Percentiles rank a stretch among this genome's conserved stretches.
Evolutionary conservation across 92 coral and sea anemone genomes (phyloP).

Genomic region (Phymanthus crucifer): DNA sequence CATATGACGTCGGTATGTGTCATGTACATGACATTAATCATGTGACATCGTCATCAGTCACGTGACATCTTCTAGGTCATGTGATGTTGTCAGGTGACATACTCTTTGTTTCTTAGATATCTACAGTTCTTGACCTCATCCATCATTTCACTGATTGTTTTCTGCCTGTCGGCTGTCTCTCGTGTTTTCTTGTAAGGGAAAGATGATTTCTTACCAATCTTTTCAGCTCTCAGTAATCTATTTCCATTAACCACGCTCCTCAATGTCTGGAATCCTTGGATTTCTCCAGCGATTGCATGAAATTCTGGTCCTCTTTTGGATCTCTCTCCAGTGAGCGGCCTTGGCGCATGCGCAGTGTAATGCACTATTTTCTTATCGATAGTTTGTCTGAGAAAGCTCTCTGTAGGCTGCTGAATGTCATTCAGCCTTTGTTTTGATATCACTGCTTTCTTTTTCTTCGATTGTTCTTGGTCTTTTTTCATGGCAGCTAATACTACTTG

Average conservation of each 20-base stretch:
- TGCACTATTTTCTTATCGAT: conserved; percentile 13
- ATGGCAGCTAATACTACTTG: conserved; percentile 38
- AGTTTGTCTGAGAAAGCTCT: conserved; percentile 38
- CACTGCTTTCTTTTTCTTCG: not conserved
- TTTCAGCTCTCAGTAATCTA: conserved; percentile 20
- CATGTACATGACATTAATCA: too few species aligned
- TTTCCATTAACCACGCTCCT: conserved; percentile 21
- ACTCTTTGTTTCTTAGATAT: conserved; percentile 25
- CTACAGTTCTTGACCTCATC: conserved; percentile 30
- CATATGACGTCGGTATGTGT: too few species aligned
- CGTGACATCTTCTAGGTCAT: not conserved
- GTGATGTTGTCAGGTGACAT: not conserved
- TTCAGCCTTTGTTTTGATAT: conserved; percentile 30
- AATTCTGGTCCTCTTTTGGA: conserved; percentile 13
- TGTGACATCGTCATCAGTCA: not conserved
- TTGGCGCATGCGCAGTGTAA: conserved; percentile 12
- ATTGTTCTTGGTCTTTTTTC: conserved; percentile 8
- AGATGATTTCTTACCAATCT: conserved; percentile 15
- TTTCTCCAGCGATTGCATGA: conserved; percentile 27
- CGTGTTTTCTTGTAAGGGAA: conserved; percentile 4
- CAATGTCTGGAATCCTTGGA: conserved; percentile 21
- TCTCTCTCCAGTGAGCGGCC: not conserved
- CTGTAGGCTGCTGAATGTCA: conserved; percentile 36
- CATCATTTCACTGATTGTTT: conserved; percentile 31
- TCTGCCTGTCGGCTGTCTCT: not conserved